Evolutionary conservation across 2,113 vertebrate species (phyloP).

Genomic region (Condylura cristata): DNA sequence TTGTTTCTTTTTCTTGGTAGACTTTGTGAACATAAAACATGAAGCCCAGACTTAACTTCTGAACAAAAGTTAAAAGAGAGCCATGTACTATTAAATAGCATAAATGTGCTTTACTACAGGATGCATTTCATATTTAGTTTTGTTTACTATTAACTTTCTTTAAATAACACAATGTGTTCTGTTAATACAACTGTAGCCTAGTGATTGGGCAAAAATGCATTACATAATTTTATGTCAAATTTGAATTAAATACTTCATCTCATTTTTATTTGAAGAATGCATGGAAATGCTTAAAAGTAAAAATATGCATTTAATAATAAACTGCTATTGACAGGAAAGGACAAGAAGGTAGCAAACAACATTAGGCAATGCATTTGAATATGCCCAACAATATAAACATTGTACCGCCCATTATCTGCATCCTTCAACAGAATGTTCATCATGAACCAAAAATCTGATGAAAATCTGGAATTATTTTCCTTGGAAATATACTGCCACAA

Average conservation of each 20-base stretch:
- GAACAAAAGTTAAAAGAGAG: not conserved
- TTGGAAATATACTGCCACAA: not conserved
- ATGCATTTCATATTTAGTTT: not conserved
- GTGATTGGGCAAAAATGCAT: not conserved
- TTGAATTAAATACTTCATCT: not conserved
- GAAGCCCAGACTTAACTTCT: not conserved
- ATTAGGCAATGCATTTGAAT: slow-evolving; percentile 35
- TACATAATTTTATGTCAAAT: not conserved
- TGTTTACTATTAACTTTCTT: not conserved
- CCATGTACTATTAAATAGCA: not conserved
- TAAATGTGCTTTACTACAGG: not conserved
- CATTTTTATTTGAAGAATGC: not conserved
- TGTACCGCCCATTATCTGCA: not conserved
- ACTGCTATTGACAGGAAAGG: slow-evolving; percentile 1
- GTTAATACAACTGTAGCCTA: not conserved
- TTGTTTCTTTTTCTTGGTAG: not conserved
- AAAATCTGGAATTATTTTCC: not conserved
- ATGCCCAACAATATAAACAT: not conserved
- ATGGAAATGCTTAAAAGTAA: not conserved
- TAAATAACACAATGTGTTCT: not conserved
- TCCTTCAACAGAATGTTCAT: not conserved
- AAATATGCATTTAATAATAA: not conserved
- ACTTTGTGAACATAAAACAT: not conserved
- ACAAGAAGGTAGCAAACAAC: slow-evolving; percentile 34
- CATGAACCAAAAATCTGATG: no score